These are phyloP conservation scores for Glomeris maerens DNA, from an alignment of 1,140 invertebrate species.

Conservation along the genomic window DNA sequence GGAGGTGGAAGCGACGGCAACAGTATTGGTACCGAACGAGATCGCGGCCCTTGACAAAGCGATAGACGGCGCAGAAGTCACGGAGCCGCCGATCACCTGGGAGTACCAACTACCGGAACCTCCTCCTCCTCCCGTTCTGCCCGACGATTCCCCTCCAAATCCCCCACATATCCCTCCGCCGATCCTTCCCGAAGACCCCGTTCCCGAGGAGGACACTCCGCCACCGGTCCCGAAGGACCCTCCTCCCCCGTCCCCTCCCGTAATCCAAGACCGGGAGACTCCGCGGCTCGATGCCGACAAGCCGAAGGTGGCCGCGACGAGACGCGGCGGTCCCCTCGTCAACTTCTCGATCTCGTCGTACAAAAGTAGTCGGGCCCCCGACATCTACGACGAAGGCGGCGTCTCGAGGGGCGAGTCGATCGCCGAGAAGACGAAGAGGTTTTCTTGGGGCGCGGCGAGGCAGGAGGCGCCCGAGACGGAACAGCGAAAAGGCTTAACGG, in stretches of 20 bases:
- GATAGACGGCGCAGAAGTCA: no score
- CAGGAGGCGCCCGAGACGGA: neutral
- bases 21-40: no score
- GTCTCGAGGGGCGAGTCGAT: neutral
- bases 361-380: neutral
- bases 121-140: slow-evolving; percentile 11
- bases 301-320: slow-evolving; percentile 16
- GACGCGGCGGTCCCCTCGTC: slow-evolving; percentile 13
- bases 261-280: neutral
- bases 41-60: no score
- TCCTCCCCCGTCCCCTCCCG: neutral
- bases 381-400: neutral
- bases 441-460: neutral
- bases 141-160: no score
- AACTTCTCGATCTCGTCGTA: slow-evolving; percentile 20
- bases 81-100: slow-evolving; percentile 2
- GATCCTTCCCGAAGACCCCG: no score
- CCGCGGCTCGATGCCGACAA: neutral
- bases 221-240: slow-evolving; percentile 16
- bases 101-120: slow-evolving; percentile 10
- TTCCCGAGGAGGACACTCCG: neutral
- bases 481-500: neutral
- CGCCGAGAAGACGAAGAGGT: neutral
- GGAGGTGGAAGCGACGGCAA: no score
- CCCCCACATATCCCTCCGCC: no score